Base-by-base conservation (phyloP, 2,888 invertebrate genomes). In the Amphipoea oculea region DNA sequence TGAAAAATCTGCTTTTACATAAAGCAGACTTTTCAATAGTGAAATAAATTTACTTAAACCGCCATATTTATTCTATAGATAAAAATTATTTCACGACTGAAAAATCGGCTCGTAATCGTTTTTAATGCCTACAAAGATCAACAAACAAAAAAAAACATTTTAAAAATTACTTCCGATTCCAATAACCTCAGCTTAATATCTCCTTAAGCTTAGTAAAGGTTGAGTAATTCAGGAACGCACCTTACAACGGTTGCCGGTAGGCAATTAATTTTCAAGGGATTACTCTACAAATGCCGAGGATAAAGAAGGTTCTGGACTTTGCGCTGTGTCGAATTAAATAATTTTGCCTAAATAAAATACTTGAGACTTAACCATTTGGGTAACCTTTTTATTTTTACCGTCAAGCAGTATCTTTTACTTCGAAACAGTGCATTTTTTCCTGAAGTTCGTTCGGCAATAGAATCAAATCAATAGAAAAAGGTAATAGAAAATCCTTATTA, bases 181-280 rank as follows among this genome's bases (percentile, higher is more conserved):
- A 85, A 90, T 88, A 88, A 76, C 83, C 87, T 89, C 79, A 90
- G 88, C 88, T 89, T 91, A 92, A 92, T 89, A 91, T 91, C 89
- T 89, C 89, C 87, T 89, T 93, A 93, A 94, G 92, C 93, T 89
- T 84, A 83, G 89, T 87, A 90, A 92, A 93, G 93, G 93, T 92
- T 92, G 91, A 92, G 92, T 89, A 88, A 90, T 90, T 90, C 89
- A 89, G 83, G 81, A 85, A 86, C 87, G 81, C 81, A 85, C 90
- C 91, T 92, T 92, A 90, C 91, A 91, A 90, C 92, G 93, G 92
- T 89, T 84, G 86, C 86, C 85, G 81, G 92, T 90, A 90, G 92
- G 92, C 96, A 96, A 96, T 96, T 96, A 96, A 96, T 96, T 96
- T 96, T 94, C 92, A 92, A 93, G 94, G 95, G 96, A 96, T 96